These are phyloP conservation scores for Drosophila paracracens DNA, from an alignment of 2,888 invertebrate species.

Conservation along the genomic window DNA sequence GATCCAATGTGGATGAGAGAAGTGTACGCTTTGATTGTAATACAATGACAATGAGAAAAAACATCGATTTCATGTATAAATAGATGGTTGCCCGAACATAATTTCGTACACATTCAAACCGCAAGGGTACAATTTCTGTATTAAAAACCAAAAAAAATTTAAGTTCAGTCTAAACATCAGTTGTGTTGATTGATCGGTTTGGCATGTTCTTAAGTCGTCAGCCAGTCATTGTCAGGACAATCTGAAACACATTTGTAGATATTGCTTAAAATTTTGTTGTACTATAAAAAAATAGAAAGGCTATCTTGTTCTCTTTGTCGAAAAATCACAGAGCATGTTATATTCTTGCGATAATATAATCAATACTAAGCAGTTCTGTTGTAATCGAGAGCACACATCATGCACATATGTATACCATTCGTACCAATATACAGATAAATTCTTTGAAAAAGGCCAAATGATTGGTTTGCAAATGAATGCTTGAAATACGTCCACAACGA, in stretches of 20 bases:
- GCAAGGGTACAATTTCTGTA: not conserved
- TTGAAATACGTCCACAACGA: conserved; percentile 11
- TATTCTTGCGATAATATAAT: not conserved
- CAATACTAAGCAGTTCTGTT: not conserved
- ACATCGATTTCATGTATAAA: too few relatives aligned
- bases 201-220: not conserved
- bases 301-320: not conserved
- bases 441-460: not conserved
- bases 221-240: not conserved
- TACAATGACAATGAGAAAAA: too few relatives aligned
- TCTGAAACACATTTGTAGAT: not conserved
- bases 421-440: not conserved
- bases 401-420: not conserved
- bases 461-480: not conserved
- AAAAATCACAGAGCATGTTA: not conserved
- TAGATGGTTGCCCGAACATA: too few relatives aligned
- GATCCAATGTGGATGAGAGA: not conserved
- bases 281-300: not conserved
- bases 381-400: not conserved
- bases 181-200: not conserved
- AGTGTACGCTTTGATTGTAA: too few relatives aligned
- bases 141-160: not conserved
- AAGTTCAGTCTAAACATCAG: not conserved
- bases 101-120: too few relatives aligned
- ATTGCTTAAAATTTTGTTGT: not conserved